These are phyloP conservation scores for Muntiacus reevesi DNA, from an alignment of 2,113 vertebrate species.

Conservation along the genomic window DNA sequence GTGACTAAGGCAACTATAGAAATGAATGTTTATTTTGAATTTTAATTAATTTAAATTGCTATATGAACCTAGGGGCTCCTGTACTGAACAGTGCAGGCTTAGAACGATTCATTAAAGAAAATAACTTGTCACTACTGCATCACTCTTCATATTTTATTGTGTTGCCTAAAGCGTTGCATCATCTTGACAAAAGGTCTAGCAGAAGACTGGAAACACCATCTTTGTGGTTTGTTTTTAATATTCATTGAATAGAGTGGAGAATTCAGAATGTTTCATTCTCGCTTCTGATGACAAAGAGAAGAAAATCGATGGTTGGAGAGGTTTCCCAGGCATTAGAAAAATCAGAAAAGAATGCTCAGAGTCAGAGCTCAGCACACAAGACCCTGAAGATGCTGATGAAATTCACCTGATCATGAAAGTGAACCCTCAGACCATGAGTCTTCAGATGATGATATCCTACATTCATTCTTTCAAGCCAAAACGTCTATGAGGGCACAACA, in stretches of 20 bases:
- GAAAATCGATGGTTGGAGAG: background rate
- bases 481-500: background rate
- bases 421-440: background rate
- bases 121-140: background rate
- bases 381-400: background rate
- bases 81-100: background rate
- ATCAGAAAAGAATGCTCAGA: background rate
- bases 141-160: background rate
- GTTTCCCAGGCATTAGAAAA: background rate
- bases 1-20: background rate
- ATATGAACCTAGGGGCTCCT: background rate
- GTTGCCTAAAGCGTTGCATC: background rate
- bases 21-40: background rate
- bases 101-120: background rate
- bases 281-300: background rate
- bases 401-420: background rate
- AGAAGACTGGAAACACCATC: background rate
- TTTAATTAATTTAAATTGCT: constrained; percentile 17
- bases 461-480: background rate
- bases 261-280: background rate
- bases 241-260: background rate
- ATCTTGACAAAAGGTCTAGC: background rate
- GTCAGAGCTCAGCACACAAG: background rate
- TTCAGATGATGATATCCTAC: background rate
- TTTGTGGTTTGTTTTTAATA: background rate